Conservation (phyloP, 1,140 invertebrate species). For the Copidosoma floridanum region DNA sequence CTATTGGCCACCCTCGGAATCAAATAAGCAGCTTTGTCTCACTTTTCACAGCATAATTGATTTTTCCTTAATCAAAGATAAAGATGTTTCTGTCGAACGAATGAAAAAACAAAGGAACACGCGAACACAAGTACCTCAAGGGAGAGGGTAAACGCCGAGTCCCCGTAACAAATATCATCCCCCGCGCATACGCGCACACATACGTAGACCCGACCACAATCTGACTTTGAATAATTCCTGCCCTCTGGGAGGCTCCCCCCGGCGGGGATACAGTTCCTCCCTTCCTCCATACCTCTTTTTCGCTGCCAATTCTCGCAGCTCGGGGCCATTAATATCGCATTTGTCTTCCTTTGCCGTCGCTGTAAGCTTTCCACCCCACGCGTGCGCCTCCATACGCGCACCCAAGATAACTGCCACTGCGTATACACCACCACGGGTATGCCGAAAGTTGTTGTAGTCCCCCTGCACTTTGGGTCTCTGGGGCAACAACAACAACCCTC, state of each 20-base stretch:
- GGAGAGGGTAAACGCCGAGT: no score
- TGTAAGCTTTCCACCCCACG: no score
- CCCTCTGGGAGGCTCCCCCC: background rate
- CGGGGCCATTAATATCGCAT: constrained; percentile 25
- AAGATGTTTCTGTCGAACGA: constrained; percentile 18
- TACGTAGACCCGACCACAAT: no score
- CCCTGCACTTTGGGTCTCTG: no score
- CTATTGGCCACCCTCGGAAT: constrained; percentile 21
- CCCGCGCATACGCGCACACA: no score
- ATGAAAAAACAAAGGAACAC: constrained; percentile 10
- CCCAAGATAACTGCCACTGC: no score
- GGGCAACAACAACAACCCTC: no score
- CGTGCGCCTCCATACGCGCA: background rate
- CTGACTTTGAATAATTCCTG: constrained; percentile 8
- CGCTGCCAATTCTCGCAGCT: background rate
- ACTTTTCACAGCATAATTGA: no score
- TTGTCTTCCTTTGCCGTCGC: constrained; percentile 19
- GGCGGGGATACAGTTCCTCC: background rate
- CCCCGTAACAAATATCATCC: no score
- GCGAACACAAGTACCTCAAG: background rate
- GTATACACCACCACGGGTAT: no score
- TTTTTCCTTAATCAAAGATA: no score
- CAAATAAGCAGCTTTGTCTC: constrained; percentile 19
- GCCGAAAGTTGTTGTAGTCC: no score
- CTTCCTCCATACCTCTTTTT: background rate